Evolutionary conservation across 2,888 invertebrate species (phyloP).

Genomic region (Caenorhabditis drosophilae): DNA sequence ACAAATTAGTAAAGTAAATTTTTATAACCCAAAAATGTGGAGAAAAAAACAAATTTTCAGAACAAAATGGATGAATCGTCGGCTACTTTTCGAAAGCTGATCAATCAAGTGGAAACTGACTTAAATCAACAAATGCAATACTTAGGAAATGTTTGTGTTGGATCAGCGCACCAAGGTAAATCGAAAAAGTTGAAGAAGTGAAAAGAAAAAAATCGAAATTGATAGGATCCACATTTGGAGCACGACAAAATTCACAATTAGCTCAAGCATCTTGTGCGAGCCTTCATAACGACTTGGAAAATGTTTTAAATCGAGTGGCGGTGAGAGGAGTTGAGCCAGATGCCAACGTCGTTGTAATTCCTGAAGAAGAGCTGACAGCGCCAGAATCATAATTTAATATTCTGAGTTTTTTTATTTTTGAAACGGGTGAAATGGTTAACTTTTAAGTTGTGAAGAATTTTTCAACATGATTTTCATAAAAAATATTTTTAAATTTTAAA

Average conservation of each 20-base stretch:
- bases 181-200: background rate
- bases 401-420: too few species aligned
- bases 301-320: too few species aligned
- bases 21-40: too few species aligned
- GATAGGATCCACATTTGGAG: slow-evolving; percentile 46
- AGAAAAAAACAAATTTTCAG: slow-evolving; percentile 12
- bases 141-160: slow-evolving; percentile 54
- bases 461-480: slow-evolving; percentile 1
- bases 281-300: background rate
- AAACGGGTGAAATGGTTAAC: too few species aligned
- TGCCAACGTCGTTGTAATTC: too few species aligned
- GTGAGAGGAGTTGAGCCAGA: too few species aligned
- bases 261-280: slow-evolving; percentile 5
- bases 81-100: slow-evolving; percentile 28
- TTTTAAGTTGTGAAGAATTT: background rate
- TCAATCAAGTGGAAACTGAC: slow-evolving; percentile 40
- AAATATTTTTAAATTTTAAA: background rate
- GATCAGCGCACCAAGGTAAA: slow-evolving; percentile 43
- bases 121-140: slow-evolving; percentile 49
- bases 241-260: slow-evolving; percentile 42
- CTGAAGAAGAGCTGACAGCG: background rate
- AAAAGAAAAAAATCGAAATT: background rate
- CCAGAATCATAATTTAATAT: background rate
- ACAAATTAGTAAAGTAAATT: slow-evolving; percentile 43
- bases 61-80: slow-evolving; percentile 52